A percentile compares a stretch with the other conserved stretches of the same genome.
phyloP scores from a whole-genome alignment of 2,888 invertebrate genomes.

The Frankliniella intonsa region DNA sequence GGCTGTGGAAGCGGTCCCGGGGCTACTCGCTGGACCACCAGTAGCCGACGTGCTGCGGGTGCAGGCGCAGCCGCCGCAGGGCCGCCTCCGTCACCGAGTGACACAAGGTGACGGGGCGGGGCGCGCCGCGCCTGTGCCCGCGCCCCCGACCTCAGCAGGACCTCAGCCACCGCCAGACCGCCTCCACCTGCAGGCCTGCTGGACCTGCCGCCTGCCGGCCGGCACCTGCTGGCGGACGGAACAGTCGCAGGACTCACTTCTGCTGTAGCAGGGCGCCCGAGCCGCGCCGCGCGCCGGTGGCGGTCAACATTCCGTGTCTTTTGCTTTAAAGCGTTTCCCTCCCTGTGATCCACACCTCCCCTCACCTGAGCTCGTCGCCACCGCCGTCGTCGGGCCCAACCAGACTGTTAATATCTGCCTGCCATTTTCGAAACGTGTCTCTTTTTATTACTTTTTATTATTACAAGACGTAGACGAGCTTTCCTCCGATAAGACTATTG shows the following conservation, averaged over 20 bases:
- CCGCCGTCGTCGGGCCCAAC: too few relatives aligned
- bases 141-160: too few relatives aligned
- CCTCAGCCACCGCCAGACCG: too few relatives aligned
- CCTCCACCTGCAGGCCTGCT: too few relatives aligned
- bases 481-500: too few relatives aligned
- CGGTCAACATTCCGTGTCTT: background rate
- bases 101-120: background rate
- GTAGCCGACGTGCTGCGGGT: constrained; percentile 48
- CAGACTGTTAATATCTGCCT: too few relatives aligned
- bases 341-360: background rate
- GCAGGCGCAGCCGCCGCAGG: constrained; percentile 27
- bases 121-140: background rate
- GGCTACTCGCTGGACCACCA: constrained; percentile 84
- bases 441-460: too few relatives aligned
- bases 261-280: background rate
- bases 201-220: background rate
- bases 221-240: background rate
- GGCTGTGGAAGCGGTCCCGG: constrained; percentile 81
- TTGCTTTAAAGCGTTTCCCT: too few relatives aligned
- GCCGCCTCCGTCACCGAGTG: constrained; percentile 13
- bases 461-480: too few relatives aligned
- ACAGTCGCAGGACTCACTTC: too few relatives aligned
- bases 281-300: background rate
- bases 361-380: too few relatives aligned
- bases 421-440: too few relatives aligned